These are phyloP conservation scores for Drosophila elegans DNA, from an alignment of 1,140 invertebrate genomes.

Conservation along the genomic window DNA sequence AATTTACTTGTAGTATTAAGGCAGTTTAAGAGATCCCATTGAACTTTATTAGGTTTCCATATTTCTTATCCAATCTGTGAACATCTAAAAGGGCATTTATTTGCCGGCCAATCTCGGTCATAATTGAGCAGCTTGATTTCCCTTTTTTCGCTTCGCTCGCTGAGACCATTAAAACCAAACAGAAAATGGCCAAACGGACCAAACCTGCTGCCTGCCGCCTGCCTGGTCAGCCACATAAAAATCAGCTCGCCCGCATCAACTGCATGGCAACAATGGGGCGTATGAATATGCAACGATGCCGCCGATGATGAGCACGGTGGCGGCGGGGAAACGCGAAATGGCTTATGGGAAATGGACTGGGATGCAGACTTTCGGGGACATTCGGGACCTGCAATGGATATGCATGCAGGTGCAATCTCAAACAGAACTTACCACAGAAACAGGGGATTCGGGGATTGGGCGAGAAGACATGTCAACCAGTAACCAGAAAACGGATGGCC, in stretches of 20 bases:
- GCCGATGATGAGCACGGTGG: slow-evolving; percentile 57
- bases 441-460: slow-evolving; percentile 1
- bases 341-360: slow-evolving; percentile 16
- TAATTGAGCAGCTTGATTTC: slow-evolving; percentile 27
- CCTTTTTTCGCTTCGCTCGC: slow-evolving; percentile 19
- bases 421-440: slow-evolving; percentile 54
- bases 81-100: slow-evolving; percentile 32
- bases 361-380: slow-evolving; percentile 3
- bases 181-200: slow-evolving; percentile 68
- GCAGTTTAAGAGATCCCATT: neutral
- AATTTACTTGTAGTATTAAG: no score
- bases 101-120: neutral
- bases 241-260: slow-evolving; percentile 70
- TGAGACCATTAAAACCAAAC: slow-evolving; percentile 72
- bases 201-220: slow-evolving; percentile 52
- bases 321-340: slow-evolving; percentile 16
- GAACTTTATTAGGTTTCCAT: neutral
- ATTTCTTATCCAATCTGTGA: neutral
- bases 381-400: slow-evolving; percentile 46
- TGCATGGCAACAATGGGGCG: slow-evolving; percentile 56
- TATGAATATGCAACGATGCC: slow-evolving; percentile 68
- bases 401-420: slow-evolving; percentile 78
- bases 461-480: slow-evolving; percentile 43
- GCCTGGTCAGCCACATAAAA: slow-evolving; percentile 72
- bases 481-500: slow-evolving; percentile 43